Conservation (phyloP, 2,888 invertebrate species). For the Parnassius apollo region DNA sequence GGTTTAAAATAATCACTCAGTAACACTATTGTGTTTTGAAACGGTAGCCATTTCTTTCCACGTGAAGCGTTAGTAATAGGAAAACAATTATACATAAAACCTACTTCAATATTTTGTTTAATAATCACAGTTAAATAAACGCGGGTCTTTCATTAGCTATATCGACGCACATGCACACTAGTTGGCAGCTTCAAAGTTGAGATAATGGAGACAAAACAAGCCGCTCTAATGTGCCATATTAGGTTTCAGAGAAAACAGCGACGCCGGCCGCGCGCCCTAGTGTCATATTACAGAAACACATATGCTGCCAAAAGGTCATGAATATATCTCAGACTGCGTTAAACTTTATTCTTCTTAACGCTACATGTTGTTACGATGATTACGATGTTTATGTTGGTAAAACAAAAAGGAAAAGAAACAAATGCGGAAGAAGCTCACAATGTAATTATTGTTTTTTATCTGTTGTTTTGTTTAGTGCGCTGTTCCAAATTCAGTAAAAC, state of each 20-base stretch:
- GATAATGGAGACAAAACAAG: constrained; percentile 79
- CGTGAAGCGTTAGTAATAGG: too few relatives aligned
- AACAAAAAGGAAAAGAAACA: not conserved
- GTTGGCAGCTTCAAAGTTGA: constrained; percentile 73
- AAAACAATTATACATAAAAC: too few relatives aligned
- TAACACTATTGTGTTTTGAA: too few relatives aligned
- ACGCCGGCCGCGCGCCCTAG: constrained; percentile 48
- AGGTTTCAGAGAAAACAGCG: constrained; percentile 69
- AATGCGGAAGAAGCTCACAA: too few relatives aligned
- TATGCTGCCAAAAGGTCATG: constrained; percentile 69
- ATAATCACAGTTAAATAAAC: not conserved
- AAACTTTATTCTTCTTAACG: constrained; percentile 56
- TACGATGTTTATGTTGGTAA: constrained; percentile 36
- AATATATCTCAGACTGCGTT: constrained; percentile 49
- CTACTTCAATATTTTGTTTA: too few relatives aligned
- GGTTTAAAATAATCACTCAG: too few relatives aligned
- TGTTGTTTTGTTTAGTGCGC: too few relatives aligned
- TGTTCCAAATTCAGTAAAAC: too few relatives aligned
- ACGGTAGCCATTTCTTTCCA: too few relatives aligned
- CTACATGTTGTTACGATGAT: constrained; percentile 31
- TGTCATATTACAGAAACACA: constrained; percentile 65
- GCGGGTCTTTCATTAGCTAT: constrained; percentile 27
- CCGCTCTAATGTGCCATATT: constrained; percentile 73
- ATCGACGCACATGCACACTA: constrained; percentile 51
- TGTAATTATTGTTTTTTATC: too few relatives aligned